phyloP scores from a whole-genome alignment of 2,797 vertebrate genomes.

The Neoniphon sammara region DNA sequence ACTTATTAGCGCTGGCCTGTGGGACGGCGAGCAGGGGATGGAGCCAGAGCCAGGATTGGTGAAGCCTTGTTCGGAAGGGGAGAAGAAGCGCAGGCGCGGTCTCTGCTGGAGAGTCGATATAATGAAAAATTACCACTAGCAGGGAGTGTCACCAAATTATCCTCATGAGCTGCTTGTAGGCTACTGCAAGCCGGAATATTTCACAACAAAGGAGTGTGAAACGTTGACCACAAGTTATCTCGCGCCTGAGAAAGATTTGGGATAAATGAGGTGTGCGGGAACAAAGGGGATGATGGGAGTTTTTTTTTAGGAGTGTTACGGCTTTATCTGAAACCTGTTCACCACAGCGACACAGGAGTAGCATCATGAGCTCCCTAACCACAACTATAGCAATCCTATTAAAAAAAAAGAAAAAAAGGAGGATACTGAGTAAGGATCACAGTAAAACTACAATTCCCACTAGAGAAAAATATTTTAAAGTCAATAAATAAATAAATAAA shows the following conservation, averaged over 20 bases:
- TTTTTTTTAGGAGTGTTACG: neutral
- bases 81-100: constrained; percentile 83
- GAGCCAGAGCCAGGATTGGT: constrained; percentile 79
- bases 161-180: constrained; percentile 32
- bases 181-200: neutral
- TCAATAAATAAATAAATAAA: no score
- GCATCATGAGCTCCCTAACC: constrained; percentile 23
- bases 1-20: constrained; percentile 77
- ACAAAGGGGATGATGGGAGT: constrained; percentile 20
- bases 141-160: constrained; percentile 85
- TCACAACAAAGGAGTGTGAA: constrained; percentile 10
- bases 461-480: no score
- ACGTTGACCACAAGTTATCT: constrained; percentile 8
- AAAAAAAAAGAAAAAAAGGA: no score
- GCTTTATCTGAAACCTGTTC: constrained; percentile 11
- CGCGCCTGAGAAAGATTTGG: neutral
- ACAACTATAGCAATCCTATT: no score
- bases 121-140: constrained; percentile 74
- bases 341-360: constrained; percentile 24
- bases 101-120: constrained; percentile 74
- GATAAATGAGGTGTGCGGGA: neutral
- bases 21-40: constrained; percentile 81
- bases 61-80: constrained; percentile 71
- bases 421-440: no score
- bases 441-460: no score